Evolutionary conservation across 1,140 invertebrate species (phyloP), one percentile per base, ranked within the genome.

Genomic region (Zophobas morio): DNA sequence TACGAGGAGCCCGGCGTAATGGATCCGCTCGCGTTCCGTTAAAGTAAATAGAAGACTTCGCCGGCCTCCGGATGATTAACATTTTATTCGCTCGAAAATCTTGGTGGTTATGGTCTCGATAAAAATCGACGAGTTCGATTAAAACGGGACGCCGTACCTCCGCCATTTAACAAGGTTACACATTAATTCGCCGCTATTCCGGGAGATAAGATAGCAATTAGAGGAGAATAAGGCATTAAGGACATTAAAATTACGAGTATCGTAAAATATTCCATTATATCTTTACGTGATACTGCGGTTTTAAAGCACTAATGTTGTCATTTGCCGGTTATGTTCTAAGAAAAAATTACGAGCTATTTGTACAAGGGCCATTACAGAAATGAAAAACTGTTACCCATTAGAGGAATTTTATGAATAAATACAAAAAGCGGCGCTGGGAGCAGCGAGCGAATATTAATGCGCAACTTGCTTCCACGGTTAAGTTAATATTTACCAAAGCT

Each of bases 281-380:
- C 60, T 66, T 66, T 66, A 66, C 60, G 60, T 42, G 37, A 66
- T 66, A 66, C 39, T 20, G 60, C 35, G 60, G 60, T 66, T 66
- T 66, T 66, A 66, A 66, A 66, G 60, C 60, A 66, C 60, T 66
- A 66, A 66, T 66, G 60, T 66, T 66, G 60, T 66, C 60, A 66
- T 66, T 66, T 66, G 39, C 60, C 39, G 60, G 60, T 66, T 66
- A 66, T 42, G 60, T 66, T 66, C 60, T 66, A 47, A 66, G 39
- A 66, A 66, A 63, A 66, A 66, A 66, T 66, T 66, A 66, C 60
- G 60, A 66, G 60, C 60, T 66, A 66, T 66, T 66, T 66, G 42
- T 66, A 66, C 60, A 66, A 66, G 60, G n/a, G 42, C n/a, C 60
- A 66, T 66, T 66, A 66, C 56, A 35, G 2, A 36, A 66, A 66